Evolutionary conservation across 2,888 invertebrate genomes (phyloP).

Genomic region (Abscondita cerata): DNA sequence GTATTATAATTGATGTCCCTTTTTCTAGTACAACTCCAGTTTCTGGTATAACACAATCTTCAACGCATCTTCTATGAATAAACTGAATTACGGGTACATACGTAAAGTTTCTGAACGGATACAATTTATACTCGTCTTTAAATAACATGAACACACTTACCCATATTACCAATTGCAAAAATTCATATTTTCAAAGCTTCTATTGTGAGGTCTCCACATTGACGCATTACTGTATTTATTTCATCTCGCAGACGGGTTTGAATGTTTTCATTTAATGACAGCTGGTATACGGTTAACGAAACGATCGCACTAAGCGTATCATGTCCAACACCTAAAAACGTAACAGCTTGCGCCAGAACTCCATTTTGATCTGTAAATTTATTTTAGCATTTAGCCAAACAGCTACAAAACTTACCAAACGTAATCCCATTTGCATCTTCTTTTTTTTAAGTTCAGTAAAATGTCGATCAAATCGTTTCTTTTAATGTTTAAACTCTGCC

Average conservation of each 20-base stretch:
- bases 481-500: slow-evolving; percentile 46
- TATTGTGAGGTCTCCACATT: slow-evolving; percentile 56
- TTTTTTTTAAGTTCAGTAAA: slow-evolving; percentile 51
- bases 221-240: slow-evolving; percentile 48
- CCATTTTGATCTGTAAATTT: background rate
- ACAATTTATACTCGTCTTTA: background rate
- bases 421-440: background rate
- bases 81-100: slow-evolving; percentile 3
- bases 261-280: slow-evolving; percentile 57
- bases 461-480: slow-evolving; percentile 60
- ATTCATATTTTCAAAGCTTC: slow-evolving; percentile 59
- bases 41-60: background rate
- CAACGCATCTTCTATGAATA: background rate
- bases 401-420: no score
- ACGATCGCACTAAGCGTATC: slow-evolving; percentile 62
- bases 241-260: slow-evolving; percentile 60
- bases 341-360: slow-evolving; percentile 52
- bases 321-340: slow-evolving; percentile 63
- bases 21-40: background rate
- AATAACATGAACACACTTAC: background rate
- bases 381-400: no score
- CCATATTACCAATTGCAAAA: slow-evolving; percentile 58
- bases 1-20: background rate
- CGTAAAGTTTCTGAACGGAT: background rate
- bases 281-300: slow-evolving; percentile 57